phyloP scores from a whole-genome alignment of 30 jellyfish, hydroid and myxozoan species.

The Aurelia sp. region DNA sequence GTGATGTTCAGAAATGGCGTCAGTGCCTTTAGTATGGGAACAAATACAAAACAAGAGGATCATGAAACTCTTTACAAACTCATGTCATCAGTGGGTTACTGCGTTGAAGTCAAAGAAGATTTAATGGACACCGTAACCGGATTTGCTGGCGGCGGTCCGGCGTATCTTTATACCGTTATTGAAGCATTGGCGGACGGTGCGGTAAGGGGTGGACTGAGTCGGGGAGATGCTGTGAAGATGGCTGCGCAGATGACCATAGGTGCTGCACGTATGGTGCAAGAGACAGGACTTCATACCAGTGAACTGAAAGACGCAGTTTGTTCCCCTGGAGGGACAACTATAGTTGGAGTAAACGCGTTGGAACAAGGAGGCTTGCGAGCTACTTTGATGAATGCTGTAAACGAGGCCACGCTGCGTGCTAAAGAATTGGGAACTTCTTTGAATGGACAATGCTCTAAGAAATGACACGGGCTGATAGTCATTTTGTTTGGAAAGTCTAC shows the following conservation, averaged over 20 bases:
- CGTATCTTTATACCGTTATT: constrained; percentile 73
- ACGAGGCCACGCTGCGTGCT: constrained; percentile 65
- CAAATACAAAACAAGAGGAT: constrained; percentile 54
- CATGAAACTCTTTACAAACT: constrained; percentile 61
- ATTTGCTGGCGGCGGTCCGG: constrained; percentile 96
- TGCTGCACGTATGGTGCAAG: constrained; percentile 85
- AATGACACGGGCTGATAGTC: too few species aligned
- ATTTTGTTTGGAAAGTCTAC: too few species aligned
- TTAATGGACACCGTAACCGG: constrained; percentile 85
- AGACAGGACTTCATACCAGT: constrained; percentile 71
- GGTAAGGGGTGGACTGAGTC: constrained; percentile 75
- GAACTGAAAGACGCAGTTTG: constrained; percentile 78
- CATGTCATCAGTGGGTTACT: constrained; percentile 74
- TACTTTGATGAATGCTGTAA: constrained; percentile 76
- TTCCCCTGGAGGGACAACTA: constrained; percentile 85
- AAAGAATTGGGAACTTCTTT: constrained; percentile 60
- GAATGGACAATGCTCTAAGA: constrained; percentile 16
- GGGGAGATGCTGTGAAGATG: constrained; percentile 75
- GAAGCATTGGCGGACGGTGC: constrained; percentile 92
- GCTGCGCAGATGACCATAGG: constrained; percentile 83
- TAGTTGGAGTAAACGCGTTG: constrained; percentile 80
- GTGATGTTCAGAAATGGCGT: constrained; percentile 76
- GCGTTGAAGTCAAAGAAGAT: constrained; percentile 77
- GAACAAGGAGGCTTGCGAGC: constrained; percentile 72
- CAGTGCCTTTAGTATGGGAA: constrained; percentile 78